Base-by-base conservation (phyloP, 2,888 invertebrate genomes). In the Alsophila aescularia region DNA sequence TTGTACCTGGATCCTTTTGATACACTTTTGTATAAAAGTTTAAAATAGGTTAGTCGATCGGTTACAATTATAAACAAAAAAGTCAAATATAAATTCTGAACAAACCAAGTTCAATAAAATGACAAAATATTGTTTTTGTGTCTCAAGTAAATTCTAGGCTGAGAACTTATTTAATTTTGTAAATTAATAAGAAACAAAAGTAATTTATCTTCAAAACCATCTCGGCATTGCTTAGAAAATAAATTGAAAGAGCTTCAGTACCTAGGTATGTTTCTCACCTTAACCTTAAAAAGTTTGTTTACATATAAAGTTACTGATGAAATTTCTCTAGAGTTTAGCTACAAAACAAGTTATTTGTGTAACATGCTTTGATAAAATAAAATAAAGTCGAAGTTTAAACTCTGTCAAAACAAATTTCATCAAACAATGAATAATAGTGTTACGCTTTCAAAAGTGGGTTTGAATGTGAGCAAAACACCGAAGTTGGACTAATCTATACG, bases 151-250 rank as follows among this genome's bases (percentile, higher is more conserved):
- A 40, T 40, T 40, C 14, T 12, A 24, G 24, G 8, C 24, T 24
- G 24, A 24, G 8, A 49, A 40, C 24, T 40, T 44, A 56, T 56
- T 59, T 49, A 68, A 34, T 40, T 49, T 40, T 18, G 41, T 50
- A 42, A 50, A 36, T 31, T 42, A 36, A 42, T 42, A 43, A 42
- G 43, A 44, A 42, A 43, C 37, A 39, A 36, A 52, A 52, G 39
- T 44, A 44, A 52, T 52, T 37, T 52, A 37, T 51, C 16, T 43
- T 37, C 18, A n/a, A 49, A 39, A 32, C 43, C 42, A 41, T 35
- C 27, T 15, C 6, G 16, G 24, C 12, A 34, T 35, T 34, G 49
- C 29, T 50, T 34, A 2, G 14, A n/a, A 31, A 51, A 43, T 43
- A 51, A 51, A 51, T 51, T 36, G 35, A 50, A 42, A 14, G 18